phyloP scores from a whole-genome alignment of 2,113 vertebrate genomes.

The Phylloscopus trochiloides region DNA sequence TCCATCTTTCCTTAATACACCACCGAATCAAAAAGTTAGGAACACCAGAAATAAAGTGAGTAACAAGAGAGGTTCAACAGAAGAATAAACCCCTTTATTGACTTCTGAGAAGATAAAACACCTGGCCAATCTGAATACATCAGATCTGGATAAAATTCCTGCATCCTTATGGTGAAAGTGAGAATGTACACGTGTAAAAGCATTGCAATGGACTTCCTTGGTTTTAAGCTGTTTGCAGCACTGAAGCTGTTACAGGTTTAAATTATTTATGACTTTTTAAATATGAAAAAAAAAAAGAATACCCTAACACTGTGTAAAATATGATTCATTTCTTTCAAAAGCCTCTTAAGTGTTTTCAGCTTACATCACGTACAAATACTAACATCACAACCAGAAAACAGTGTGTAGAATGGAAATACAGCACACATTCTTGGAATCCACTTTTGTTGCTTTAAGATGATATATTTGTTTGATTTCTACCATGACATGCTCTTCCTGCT shows the following conservation, averaged over 20 bases:
- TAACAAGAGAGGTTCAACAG: not conserved
- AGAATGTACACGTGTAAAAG: not conserved
- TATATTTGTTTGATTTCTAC: conserved; percentile 42
- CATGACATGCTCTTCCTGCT: conserved; percentile 31
- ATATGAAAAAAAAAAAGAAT: not conserved
- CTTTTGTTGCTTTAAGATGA: not conserved
- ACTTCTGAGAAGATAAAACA: not conserved
- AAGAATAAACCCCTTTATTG: not conserved
- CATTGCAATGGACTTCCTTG: fast-evolving
- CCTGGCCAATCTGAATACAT: not conserved
- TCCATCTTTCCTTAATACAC: not conserved
- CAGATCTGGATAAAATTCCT: not conserved
- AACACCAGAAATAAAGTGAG: not conserved
- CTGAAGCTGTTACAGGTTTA: not conserved
- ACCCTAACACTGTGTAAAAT: not conserved
- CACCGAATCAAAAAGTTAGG: not conserved
- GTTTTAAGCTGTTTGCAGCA: not conserved
- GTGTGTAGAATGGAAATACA: not conserved
- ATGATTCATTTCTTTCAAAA: not conserved
- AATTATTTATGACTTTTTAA: not conserved
- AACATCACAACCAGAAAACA: not conserved
- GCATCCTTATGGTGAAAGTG: not conserved
- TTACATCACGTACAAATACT: not conserved
- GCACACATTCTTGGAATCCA: not conserved
- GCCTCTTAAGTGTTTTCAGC: not conserved